Percentiles rank a stretch among this genome's conserved stretches.
Evolutionary conservation across 2,888 invertebrate genomes (phyloP).

Genomic region (Danaus chrysippus): DNA sequence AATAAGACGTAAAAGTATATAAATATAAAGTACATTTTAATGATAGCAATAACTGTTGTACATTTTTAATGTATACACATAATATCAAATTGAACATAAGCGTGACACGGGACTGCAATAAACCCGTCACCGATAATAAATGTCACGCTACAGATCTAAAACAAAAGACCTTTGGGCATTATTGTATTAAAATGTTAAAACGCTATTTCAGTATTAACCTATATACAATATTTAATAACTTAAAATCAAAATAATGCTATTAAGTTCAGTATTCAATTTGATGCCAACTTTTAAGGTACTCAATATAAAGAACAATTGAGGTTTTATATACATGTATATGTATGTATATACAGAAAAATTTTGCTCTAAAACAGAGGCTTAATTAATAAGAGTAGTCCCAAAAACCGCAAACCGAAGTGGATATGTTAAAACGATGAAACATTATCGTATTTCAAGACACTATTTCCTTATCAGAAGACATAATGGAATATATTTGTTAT

Average conservation of each 20-base stretch:
- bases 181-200: slow-evolving; percentile 1
- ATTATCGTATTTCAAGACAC: slow-evolving; percentile 1
- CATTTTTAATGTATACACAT: slow-evolving; percentile 7
- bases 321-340: too few relatives aligned
- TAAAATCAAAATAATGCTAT: background rate
- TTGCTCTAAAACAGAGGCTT: background rate
- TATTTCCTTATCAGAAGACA: slow-evolving; percentile 9
- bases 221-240: background rate
- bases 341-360: background rate
- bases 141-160: slow-evolving; percentile 17
- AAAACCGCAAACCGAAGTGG: background rate
- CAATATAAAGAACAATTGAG: too few relatives aligned
- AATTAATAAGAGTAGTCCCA: background rate
- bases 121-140: slow-evolving; percentile 21
- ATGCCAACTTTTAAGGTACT: too few relatives aligned
- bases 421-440: slow-evolving; percentile 5
- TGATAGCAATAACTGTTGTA: background rate
- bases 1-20: too few relatives aligned
- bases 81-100: slow-evolving; percentile 17
- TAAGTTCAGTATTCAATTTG: background rate
- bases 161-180: slow-evolving; percentile 11
- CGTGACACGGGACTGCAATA: slow-evolving; percentile 17
- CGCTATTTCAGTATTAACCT: background rate
- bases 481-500: slow-evolving; percentile 15
- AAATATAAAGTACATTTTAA: background rate